A percentile compares a stretch with the other conserved stretches of the same genome.
Evolutionary conservation across 2,888 invertebrate species (phyloP).

Genomic region (Spisula subtruncata): DNA sequence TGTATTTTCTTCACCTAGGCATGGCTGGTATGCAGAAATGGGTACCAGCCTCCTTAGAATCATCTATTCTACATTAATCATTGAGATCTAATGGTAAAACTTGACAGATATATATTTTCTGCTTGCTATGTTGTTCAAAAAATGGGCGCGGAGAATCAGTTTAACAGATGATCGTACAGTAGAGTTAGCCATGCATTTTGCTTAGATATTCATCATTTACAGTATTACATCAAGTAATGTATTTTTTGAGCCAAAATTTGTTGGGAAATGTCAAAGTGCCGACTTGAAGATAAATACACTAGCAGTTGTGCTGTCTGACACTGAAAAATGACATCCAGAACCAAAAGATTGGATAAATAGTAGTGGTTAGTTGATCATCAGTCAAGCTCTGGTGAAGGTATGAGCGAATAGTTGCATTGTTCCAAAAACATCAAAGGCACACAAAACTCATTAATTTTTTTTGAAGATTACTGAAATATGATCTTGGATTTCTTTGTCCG

Average conservation of each 20-base stretch:
- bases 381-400: slow-evolving; percentile 30
- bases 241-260: slow-evolving; percentile 61
- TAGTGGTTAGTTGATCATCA: slow-evolving; percentile 45
- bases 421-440: slow-evolving; percentile 22
- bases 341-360: slow-evolving; percentile 39
- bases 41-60: slow-evolving; percentile 31
- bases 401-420: slow-evolving; percentile 50
- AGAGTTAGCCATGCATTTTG: slow-evolving; percentile 61
- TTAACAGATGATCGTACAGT: slow-evolving; percentile 63
- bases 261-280: slow-evolving; percentile 52
- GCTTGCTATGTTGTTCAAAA: slow-evolving; percentile 58
- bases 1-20: slow-evolving; percentile 44
- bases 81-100: slow-evolving; percentile 55
- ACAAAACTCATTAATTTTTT: not conserved
- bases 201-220: slow-evolving; percentile 65
- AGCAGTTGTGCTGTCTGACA: slow-evolving; percentile 60
- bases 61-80: slow-evolving; percentile 67
- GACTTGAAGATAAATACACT: slow-evolving; percentile 56
- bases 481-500: not conserved
- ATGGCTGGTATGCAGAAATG: slow-evolving; percentile 51
- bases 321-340: slow-evolving; percentile 60
- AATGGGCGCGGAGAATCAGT: slow-evolving; percentile 53
- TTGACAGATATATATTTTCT: slow-evolving; percentile 70
- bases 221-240: slow-evolving; percentile 58
- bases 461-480: not conserved